Base-by-base conservation (phyloP, 2,888 invertebrate species). In the Endotricha flammealis region DNA sequence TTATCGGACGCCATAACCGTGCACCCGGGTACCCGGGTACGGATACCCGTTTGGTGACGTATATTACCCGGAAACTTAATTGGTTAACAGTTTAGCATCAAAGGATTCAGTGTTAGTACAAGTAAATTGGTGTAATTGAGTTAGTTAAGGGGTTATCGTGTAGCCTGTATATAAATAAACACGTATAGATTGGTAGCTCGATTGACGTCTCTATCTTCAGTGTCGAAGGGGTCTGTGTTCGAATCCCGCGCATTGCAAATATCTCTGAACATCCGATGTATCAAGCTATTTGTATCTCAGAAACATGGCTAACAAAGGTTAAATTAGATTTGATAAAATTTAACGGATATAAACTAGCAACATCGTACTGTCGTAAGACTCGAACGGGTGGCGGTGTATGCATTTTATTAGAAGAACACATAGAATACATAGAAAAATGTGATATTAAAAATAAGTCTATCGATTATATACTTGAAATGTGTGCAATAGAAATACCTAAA, bases 41-140 rank as follows among this genome's bases (percentile, higher is more conserved):
- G 51, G 55, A 51, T 57, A 64, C 57, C 68, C 63, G 64, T 72
- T 74, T 59, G 60, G 60, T 54, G 57, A 59, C 62, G 67, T 66
- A 75, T 77, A 77, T 78, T 76, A 76, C 60, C 67, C 17, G n/a
- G 31, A 27, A 27, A 17, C 27, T 33, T 35, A 36, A 28, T 22
- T 14, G 11, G 12, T 20, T 47, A 36, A 28, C 29, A 14, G 11
- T 9, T 20, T 47, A 36, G 29, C 29, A 14, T 10, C 30, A 24
- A 32, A 36, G 29, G 36, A 28, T 30, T 35, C 36, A 32, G 38
- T 24, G 33, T 42, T 20, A n/a, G 2, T 20, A 3, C 20, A 20
- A 20, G 20, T 20, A 20, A 20, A 20, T 20, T 20, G 20, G 16
- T 6, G 4, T 16, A 6, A 16, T 16, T n/a, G n/a, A n/a, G n/a